Conservation (phyloP, 2,888 invertebrate species). For the Diplolepis rosae region DNA sequence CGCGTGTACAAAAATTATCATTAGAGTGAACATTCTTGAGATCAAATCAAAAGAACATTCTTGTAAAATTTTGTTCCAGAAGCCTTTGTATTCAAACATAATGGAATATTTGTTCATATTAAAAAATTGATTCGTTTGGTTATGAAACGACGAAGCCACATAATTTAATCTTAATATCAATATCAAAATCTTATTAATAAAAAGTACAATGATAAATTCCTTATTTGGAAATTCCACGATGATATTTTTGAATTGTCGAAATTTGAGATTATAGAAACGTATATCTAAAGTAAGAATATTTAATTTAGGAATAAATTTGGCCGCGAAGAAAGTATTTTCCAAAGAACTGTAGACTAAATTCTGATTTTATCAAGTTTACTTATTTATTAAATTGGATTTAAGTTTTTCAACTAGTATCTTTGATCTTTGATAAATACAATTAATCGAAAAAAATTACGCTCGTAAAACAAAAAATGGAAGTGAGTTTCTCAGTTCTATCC, state of each 20-base stretch:
- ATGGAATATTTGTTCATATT: background rate
- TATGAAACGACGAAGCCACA: constrained; percentile 1
- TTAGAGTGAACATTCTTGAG: background rate
- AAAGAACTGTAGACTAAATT: background rate
- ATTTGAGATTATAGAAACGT: background rate
- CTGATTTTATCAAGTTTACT: background rate
- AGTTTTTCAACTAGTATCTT: background rate
- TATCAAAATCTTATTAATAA: background rate
- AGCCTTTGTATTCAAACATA: background rate
- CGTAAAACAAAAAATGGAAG: no score
- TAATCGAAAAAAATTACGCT: background rate
- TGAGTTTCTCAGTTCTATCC: no score
- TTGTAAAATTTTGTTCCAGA: background rate
- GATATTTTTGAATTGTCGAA: background rate
- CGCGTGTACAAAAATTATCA: background rate
- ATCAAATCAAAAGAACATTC: background rate
- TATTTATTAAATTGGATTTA: no score
- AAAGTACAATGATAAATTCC: background rate
- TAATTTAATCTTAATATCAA: background rate
- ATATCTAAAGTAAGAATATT: background rate
- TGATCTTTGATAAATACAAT: background rate
- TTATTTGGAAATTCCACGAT: background rate
- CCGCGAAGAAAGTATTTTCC: background rate
- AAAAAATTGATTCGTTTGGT: background rate
- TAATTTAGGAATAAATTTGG: background rate